Base-by-base conservation (phyloP, 2,797 vertebrate genomes). In the Mormyrops boulengeri region DNA sequence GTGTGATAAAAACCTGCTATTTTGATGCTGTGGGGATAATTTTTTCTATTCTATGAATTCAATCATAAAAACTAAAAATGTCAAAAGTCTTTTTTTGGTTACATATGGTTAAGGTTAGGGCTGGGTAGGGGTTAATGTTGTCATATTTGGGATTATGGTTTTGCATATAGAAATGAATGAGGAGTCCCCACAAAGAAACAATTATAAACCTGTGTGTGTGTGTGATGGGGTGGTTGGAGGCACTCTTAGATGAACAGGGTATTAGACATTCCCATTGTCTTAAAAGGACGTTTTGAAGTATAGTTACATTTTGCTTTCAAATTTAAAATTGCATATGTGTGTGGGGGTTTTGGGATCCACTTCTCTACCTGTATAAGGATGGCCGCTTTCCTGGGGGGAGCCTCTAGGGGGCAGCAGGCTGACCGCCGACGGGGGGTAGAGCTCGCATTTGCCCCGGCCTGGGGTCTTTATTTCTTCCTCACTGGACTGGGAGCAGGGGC, bases 401-500 rank as follows among this genome's bases (percentile, higher is more conserved):
- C 93, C 91, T 14, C 93, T 77, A 88, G 94, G 92, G 80, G 96
- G 94, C 91, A 95, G 57, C 7, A 96, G 93, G 92, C 94, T 96
- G 91, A 97, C 94, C 1, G 95, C 94, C 0, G 97, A 91, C 0
- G 96, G 93, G 44, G 95, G 90, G 85, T 95, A 96, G 4, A 92
- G 90, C 89, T 94, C 95, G 86, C 88, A 93, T 88, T 94, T 86
- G 41, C 91, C 93, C 38, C 93, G 95, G 17, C 93, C 95, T 30
- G 93, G 60, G 0, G 91, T 93, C 91, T 96, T 97, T 92, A 94
- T 89, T 44, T 97, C 97, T 0, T 97, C 96, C 0, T 98, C 96
- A 0, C 96, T 98, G 44, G 95, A 96, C 92, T 96, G 95, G 3
- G 97, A 98, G 90, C 95, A 96, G 52, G 96, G 93, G 2, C 97